Evolutionary conservation across 2,888 invertebrate species (phyloP).

Genomic region (Rhingia rostrata): DNA sequence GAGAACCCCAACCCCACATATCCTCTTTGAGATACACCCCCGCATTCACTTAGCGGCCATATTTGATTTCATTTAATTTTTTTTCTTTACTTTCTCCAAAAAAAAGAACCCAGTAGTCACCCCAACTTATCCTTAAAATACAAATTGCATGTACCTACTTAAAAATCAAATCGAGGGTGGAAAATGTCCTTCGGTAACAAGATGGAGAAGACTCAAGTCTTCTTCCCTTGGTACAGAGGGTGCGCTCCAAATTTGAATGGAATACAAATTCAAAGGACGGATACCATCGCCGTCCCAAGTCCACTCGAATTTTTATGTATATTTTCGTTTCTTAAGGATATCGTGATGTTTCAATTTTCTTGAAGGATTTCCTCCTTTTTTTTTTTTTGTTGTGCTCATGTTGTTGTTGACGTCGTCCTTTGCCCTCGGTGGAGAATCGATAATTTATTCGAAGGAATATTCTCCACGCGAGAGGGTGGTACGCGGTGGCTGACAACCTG

Average conservation of each 20-base stretch:
- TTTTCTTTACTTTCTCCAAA: constrained; percentile 35
- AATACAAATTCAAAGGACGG: constrained; percentile 17
- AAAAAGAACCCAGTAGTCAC: constrained; percentile 36
- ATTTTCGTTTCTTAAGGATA: constrained; percentile 64
- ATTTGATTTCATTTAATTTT: constrained; percentile 57
- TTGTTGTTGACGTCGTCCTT: constrained; percentile 8
- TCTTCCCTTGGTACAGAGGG: constrained; percentile 31
- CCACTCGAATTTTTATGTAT: constrained; percentile 41
- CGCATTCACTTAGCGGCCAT: constrained; percentile 71
- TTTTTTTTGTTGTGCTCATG: constrained; percentile 4
- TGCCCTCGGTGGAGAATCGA: constrained; percentile 55
- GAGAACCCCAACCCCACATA: constrained; percentile 23
- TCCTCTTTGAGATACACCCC: not conserved
- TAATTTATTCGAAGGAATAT: constrained; percentile 58
- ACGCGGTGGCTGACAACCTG: constrained; percentile 28
- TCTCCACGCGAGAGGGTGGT: not conserved
- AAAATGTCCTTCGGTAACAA: constrained; percentile 73
- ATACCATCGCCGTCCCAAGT: not conserved
- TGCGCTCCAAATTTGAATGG: constrained; percentile 28
- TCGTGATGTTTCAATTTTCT: constrained; percentile 72
- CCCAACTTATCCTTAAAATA: constrained; percentile 72
- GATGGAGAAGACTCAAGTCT: constrained; percentile 65
- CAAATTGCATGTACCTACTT: constrained; percentile 74
- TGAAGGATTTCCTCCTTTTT: constrained; percentile 33
- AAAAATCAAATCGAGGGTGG: constrained; percentile 74